A percentile compares a stretch with the other conserved stretches of the same genome.
phyloP scores from a whole-genome alignment of 2,888 invertebrate genomes.

The Chalcosyrphus nemorum region DNA sequence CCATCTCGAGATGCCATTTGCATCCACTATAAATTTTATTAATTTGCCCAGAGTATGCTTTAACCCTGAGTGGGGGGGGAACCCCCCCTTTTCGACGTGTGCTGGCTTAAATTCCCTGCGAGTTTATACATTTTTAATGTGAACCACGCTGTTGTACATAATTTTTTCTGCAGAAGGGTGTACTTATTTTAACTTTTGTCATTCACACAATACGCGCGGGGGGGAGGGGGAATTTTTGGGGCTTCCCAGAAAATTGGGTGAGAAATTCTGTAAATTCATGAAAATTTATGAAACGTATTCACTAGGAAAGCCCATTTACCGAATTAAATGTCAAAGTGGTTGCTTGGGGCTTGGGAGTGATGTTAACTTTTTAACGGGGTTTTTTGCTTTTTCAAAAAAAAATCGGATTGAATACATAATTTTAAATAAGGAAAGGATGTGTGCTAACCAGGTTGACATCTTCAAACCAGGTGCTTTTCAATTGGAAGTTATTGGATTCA shows the following conservation, averaged over 20 bases:
- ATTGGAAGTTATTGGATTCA: too few species aligned
- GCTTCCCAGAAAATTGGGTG: neutral
- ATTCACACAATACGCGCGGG: neutral
- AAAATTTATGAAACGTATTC: neutral
- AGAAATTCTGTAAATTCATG: neutral
- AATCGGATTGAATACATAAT: too few species aligned
- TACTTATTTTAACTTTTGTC: neutral
- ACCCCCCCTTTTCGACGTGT: neutral
- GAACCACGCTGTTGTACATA: neutral
- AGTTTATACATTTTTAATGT: conserved; percentile 50
- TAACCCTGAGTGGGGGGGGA: neutral
- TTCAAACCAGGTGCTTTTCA: too few species aligned
- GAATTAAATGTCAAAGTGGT: neutral
- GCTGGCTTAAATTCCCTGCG: neutral
- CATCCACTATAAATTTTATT: conserved; percentile 15
- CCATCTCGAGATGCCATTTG: neutral
- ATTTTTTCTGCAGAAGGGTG: neutral
- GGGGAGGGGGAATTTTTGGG: neutral
- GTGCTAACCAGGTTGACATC: too few species aligned
- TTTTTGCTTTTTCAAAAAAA: too few species aligned
- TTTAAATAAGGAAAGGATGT: too few species aligned
- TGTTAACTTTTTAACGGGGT: neutral
- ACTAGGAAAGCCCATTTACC: neutral
- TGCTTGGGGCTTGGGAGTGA: neutral
- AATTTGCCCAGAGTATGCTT: neutral